A percentile compares a stretch with the other conserved stretches of the same genome.
phyloP scores from a whole-genome alignment of 1,140 invertebrate species.

The Aradophagus sp. region DNA sequence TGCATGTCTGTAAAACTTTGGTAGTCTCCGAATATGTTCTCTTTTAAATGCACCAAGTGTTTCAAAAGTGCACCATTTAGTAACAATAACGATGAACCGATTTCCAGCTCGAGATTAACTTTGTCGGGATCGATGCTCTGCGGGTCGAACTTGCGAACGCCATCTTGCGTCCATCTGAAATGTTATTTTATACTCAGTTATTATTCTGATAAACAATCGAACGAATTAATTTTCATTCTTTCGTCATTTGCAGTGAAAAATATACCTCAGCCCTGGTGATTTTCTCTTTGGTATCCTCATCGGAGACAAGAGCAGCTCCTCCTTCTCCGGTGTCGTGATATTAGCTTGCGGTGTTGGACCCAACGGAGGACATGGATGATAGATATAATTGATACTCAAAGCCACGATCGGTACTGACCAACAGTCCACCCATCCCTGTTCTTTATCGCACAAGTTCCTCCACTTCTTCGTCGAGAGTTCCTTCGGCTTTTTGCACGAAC shows the following conservation, averaged over 20 bases:
- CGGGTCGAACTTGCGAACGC: constrained; percentile 88
- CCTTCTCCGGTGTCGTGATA: constrained; percentile 94
- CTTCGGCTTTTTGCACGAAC: constrained; percentile 76
- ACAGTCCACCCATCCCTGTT: constrained; percentile 94
- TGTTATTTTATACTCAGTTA: neutral
- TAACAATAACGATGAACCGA: constrained; percentile 91
- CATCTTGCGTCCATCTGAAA: constrained; percentile 76
- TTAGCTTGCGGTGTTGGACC: constrained; percentile 91
- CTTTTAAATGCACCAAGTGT: constrained; percentile 92
- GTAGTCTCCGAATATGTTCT: constrained; percentile 97
- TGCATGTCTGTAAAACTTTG: constrained; percentile 96
- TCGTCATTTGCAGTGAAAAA: neutral
- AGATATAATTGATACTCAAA: constrained; percentile 91
- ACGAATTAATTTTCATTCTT: too few relatives aligned
- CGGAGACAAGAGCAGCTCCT: constrained; percentile 92
- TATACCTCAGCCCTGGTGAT: constrained; percentile 79
- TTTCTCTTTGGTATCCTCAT: constrained; percentile 90
- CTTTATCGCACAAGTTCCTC: constrained; percentile 88
- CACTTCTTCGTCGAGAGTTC: constrained; percentile 83
- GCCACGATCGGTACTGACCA: constrained; percentile 96
- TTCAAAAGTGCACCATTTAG: constrained; percentile 92
- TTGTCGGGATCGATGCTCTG: constrained; percentile 87
- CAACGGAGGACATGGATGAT: constrained; percentile 91
- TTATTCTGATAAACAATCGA: too few relatives aligned
- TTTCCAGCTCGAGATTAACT: constrained; percentile 92